phyloP scores from a whole-genome alignment of 2,888 invertebrate species.

The Dendrolimus houi region DNA sequence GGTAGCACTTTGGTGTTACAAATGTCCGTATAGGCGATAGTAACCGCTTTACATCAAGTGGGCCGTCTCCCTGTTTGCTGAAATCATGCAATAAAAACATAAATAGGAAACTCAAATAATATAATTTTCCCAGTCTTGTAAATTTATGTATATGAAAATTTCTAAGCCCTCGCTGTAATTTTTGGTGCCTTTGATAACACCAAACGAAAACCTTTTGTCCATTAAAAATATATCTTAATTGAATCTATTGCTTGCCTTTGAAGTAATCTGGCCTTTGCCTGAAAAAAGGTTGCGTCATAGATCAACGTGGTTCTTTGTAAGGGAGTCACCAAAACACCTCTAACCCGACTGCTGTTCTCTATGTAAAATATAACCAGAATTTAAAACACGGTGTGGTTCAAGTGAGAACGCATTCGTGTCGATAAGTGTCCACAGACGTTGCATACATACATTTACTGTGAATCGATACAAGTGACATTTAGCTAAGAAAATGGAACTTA shows the following conservation, averaged over 20 bases:
- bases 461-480: too few species aligned
- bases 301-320: neutral
- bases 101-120: neutral
- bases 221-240: conserved; percentile 36
- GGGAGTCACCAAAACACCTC: neutral
- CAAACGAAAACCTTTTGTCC: conserved; percentile 26
- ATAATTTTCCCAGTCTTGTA: neutral
- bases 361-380: too few species aligned
- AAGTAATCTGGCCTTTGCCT: conserved; percentile 3
- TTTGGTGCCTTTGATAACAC: conserved; percentile 11
- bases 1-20: too few species aligned
- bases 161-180: neutral
- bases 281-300: neutral
- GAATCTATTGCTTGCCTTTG: conserved; percentile 26
- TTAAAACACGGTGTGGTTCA: too few species aligned
- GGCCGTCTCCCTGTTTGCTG: neutral
- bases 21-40: too few species aligned
- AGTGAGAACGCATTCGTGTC: too few species aligned
- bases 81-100: neutral
- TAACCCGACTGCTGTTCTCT: too few species aligned
- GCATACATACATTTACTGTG: too few species aligned
- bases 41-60: neutral
- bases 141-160: neutral
- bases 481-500: too few species aligned
- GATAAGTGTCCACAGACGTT: too few species aligned